phyloP scores from a whole-genome alignment of 2,797 vertebrate species.

The Diglossa cyanea region DNA sequence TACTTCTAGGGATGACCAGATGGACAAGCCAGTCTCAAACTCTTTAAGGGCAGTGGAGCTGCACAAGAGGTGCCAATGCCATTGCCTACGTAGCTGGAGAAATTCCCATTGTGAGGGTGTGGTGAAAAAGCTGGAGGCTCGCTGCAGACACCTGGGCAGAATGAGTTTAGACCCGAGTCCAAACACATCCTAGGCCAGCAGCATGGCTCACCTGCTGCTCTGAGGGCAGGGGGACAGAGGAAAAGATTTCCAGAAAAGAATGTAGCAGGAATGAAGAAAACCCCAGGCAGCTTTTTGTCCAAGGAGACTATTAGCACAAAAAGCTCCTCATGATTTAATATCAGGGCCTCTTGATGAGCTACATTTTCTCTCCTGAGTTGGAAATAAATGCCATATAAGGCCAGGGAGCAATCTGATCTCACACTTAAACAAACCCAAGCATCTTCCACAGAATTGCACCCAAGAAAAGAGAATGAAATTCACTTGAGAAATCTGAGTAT shows the following conservation, averaged over 20 bases:
- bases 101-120: neutral
- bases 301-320: neutral
- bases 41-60: neutral
- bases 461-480: neutral
- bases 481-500: neutral
- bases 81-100: neutral
- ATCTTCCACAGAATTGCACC: neutral
- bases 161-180: neutral
- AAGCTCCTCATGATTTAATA: neutral
- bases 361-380: neutral
- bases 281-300: neutral
- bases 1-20: conserved; percentile 45
- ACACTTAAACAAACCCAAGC: neutral
- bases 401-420: neutral
- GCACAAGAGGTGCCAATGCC: neutral
- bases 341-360: neutral
- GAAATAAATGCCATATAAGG: neutral
- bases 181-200: neutral
- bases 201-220: neutral
- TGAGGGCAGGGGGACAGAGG: neutral
- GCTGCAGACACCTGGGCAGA: neutral
- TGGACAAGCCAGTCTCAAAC: neutral
- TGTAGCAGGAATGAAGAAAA: neutral
- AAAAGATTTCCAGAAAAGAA: neutral
- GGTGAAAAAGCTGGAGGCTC: neutral